Percentiles rank a stretch among this genome's conserved stretches.
phyloP scores from a whole-genome alignment of 1,140 invertebrate species.

The Periplaneta americana region DNA sequence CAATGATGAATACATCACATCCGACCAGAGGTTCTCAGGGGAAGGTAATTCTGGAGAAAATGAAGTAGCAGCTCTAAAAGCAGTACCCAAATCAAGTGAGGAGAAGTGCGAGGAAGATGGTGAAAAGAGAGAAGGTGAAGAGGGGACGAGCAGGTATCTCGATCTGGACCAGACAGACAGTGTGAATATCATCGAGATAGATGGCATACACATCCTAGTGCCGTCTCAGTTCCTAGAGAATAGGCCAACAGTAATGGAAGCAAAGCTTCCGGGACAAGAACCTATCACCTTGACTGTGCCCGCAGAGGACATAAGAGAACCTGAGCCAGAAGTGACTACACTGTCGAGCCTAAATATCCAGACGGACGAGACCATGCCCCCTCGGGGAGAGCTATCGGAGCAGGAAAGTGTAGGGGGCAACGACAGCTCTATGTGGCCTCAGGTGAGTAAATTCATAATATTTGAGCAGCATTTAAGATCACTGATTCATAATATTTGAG shows the following conservation, averaged over 20 bases:
- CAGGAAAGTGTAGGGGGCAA: conserved; percentile 76
- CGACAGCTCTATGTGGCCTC: conserved; percentile 53
- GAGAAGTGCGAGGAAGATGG: neutral
- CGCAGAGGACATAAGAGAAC: neutral
- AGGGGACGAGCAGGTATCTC: neutral
- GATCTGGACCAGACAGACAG: conserved; percentile 31
- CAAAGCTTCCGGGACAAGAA: neutral
- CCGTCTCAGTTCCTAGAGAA: conserved; percentile 35
- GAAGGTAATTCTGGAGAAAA: neutral
- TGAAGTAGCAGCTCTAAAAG: neutral
- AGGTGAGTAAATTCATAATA: conserved; percentile 31
- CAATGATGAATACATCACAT: conserved; percentile 17
- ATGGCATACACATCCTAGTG: conserved; percentile 41
- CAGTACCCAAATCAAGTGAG: neutral
- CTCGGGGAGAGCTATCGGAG: conserved; percentile 72
- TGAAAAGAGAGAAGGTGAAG: neutral
- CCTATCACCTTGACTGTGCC: neutral
- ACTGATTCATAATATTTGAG: no score
- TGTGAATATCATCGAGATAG: conserved; percentile 42
- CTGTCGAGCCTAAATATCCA: conserved; percentile 51
- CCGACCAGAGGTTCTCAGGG: neutral
- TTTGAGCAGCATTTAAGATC: no score
- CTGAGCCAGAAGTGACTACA: neutral
- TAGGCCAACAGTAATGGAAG: neutral
- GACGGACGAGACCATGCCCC: conserved; percentile 77